Evolutionary conservation across 2,797 vertebrate species (phyloP).

Genomic region (Sylvia borin): DNA sequence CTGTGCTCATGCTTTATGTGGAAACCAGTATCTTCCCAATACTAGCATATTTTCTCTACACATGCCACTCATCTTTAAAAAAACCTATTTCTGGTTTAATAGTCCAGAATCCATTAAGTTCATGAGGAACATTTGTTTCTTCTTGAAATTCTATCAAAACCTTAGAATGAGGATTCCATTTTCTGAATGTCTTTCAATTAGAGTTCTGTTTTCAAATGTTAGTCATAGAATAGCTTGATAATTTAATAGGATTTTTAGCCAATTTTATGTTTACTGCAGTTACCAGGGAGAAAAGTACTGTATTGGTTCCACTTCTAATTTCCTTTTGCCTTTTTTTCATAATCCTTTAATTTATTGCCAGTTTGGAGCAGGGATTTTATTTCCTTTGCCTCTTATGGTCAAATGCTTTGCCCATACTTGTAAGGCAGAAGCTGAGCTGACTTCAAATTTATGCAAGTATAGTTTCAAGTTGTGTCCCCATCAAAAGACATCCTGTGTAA

Average conservation of each 20-base stretch:
- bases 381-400: background rate
- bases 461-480: background rate
- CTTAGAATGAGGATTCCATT: background rate
- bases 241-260: background rate
- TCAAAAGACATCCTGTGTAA: background rate
- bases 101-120: background rate
- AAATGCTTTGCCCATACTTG: background rate
- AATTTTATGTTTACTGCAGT: background rate
- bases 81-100: background rate
- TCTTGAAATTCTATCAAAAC: conserved; percentile 6
- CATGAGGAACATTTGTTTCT: background rate
- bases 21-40: background rate
- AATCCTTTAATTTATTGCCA: background rate
- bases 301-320: background rate
- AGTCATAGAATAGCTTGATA: background rate
- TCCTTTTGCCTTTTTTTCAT: background rate
- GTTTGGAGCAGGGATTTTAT: background rate
- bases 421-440: background rate
- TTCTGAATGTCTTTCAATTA: background rate
- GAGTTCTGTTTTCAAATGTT: background rate
- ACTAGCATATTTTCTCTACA: background rate
- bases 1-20: background rate
- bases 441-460: background rate
- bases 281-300: background rate
- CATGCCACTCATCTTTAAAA: background rate